Evolutionary conservation across 2,113 vertebrate genomes (phyloP), one percentile per base, ranked within the genome.

Genomic region (Corythornis madagascariensis): DNA sequence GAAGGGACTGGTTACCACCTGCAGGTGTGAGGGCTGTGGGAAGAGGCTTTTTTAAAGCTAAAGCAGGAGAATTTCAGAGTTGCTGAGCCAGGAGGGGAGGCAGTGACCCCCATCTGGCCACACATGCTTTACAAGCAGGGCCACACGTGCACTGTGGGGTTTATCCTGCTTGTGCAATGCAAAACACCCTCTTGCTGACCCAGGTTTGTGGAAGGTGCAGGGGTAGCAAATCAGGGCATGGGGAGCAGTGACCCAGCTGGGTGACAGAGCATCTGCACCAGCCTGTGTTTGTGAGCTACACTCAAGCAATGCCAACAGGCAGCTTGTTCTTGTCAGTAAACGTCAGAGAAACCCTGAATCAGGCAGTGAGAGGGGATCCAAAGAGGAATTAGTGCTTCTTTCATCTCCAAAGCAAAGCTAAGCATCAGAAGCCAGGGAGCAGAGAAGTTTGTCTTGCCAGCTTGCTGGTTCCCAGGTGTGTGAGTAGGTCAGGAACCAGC

Each of bases 401-500:
- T 75, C 57, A 63, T 70, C 67, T 88, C n/a, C 40, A 55, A 89
- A 92, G 66, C 31, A 57, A 84, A 82, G 45, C 57, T 67, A 86
- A 82, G 75, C 67, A 40, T n/a, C 84, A 47, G 59, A 81, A 90
- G 57, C 16, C 48, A 40, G 48, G 40, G 20, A 89, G 55, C 50
- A 64, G 66, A 28, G 33, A n/a, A n/a, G 66, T 84, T 93, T 91
- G 61, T 74, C 88, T 86, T 93, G 43, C 52, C 50, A 77, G 73
- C n/a, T 59, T 16, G 15, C 15, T 66, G 64, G 42, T 77, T 91
- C 53, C 78, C 40, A 7, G 5, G 63, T 3, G 70, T 65, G 74
- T 47, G 40, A 55, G 65, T 70, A 19, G 71, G 74, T 74, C 92
- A 92, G 92, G 63, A 78, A 83, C 83, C 76, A 80, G 86, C 91